Evolutionary conservation across 2,797 vertebrate species (phyloP), one percentile per base, ranked within the genome.

Genomic region (Austrolebias charrua): DNA sequence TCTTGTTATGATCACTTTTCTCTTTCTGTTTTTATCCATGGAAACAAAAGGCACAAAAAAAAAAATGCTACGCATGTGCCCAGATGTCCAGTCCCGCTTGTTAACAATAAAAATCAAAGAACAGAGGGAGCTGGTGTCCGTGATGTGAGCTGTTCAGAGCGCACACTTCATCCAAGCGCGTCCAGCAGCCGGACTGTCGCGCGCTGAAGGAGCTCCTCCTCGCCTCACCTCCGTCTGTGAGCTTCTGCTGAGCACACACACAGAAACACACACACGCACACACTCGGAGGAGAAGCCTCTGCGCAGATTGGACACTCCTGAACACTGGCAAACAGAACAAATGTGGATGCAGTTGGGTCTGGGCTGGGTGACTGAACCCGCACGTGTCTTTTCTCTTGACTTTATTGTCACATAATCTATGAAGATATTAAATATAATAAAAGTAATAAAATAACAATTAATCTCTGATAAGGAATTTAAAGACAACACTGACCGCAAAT

Each of bases 91-190:
- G 18, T 64, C 69, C 42, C 35, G 46, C 38, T 54, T 38, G 5
- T 38, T 40, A 3, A 0, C 6, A 46, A 12, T 40, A 40, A 2
- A 40, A 12, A 40, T 12, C 13, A 12, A 40, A 43, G 50, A 46
- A 76, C 56, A 60, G 64, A 76, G 12, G 18, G 48, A 49, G 51
- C 70, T 61, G 52, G 69, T 50, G 66, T 38, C 3, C 24, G 75
- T 57, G 57, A 59, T 57, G 71, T 31, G 65, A 43, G 60, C 59
- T 3, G 64, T 40, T 76, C 7, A 45, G 84, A 73, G 81, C 70
- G 64, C 70, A 84, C 44, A 77, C 9, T 29, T 91, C 88, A 90
- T 91, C 90, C 90, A 83, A 86, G 85, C 58, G 88, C 80, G 81
- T 82, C 79, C 84, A 72, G 79, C 84, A 76, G 82, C 70, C 79